Base-by-base conservation (phyloP, 2,888 invertebrate species). In the Platycnemis pennipes region DNA sequence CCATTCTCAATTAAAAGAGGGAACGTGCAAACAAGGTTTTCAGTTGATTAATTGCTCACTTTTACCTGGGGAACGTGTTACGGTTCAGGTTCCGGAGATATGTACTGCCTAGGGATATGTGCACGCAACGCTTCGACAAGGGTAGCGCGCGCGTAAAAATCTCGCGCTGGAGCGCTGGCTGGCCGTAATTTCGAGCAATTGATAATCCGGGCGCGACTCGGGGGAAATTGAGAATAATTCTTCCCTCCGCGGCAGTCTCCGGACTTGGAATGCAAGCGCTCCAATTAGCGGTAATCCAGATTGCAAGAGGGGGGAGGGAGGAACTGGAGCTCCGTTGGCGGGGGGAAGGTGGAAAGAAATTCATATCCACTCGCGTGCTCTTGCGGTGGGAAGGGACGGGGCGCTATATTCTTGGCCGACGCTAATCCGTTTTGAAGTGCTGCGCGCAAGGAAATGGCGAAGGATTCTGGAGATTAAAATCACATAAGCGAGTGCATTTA, bases 381-480 rank as follows among this genome's bases (percentile, higher is more conserved):
- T 26, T 1, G 63, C 2, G n/a, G 77, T 37, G 37, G 26, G 56
- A 4, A 16, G 26, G 63, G 19, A 26, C 22, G 63, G 63, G 77
- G 77, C 31, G 77, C 26, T n/a, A n/a, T 45, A 11, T 26, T 44
- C 46, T 87, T 45, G 45, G n/a, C 2, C 45, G 26, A 26, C 44
- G 91, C 49, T 91, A 91, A 91, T 91, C 91, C 91, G 63, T 91
- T 63, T 91, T n/a, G 91, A 44, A 91, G 63, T 63, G 42, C 4
- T 63, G 37, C 13, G 42, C 91, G 69, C 53, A 56, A 91, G 63
- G 63, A 91, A 63, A 77, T 37, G 77, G 77, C 37, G 77, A 77
- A 91, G 91, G 63, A 91, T 91, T 91, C 69, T 11, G 69, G 91
- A 91, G 91, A 91, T 91, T 91, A 91, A 91, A 91, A 63, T 91